These are phyloP conservation scores for Sarcophaga carnaria DNA, from an alignment of 2,888 invertebrate species.

Conservation along the genomic window DNA sequence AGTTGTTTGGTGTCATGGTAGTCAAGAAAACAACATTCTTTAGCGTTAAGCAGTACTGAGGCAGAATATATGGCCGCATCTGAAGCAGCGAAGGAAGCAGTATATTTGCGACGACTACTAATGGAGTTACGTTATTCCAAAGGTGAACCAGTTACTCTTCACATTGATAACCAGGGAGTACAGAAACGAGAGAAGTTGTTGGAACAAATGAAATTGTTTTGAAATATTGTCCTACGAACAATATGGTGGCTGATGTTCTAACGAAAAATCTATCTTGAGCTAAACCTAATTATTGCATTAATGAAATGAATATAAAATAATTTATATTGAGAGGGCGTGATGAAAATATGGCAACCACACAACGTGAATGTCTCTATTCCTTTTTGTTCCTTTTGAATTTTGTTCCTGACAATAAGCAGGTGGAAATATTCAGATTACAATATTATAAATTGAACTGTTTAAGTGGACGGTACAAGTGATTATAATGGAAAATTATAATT, in stretches of 20 bases:
- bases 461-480: too few species aligned
- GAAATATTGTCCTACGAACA: neutral
- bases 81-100: too few species aligned
- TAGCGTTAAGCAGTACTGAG: neutral
- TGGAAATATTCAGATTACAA: too few species aligned
- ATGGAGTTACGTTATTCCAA: slow-evolving; percentile 13
- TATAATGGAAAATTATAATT: too few species aligned
- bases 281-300: neutral
- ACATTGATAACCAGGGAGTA: slow-evolving; percentile 34
- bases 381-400: too few species aligned
- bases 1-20: slow-evolving; percentile 51
- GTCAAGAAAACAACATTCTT: slow-evolving; percentile 29
- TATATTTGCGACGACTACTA: neutral
- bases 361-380: too few species aligned
- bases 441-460: too few species aligned
- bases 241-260: too few species aligned
- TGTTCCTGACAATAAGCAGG: too few species aligned
- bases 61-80: too few species aligned
- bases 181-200: slow-evolving; percentile 43
- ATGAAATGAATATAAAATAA: slow-evolving; percentile 9
- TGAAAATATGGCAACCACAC: neutral
- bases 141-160: slow-evolving; percentile 18
- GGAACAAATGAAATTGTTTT: slow-evolving; percentile 23
- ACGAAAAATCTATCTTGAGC: too few species aligned
- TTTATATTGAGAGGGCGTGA: slow-evolving; percentile 21